Percentiles rank a stretch among this genome's conserved stretches.
Evolutionary conservation across 1,140 invertebrate species (phyloP).

Genomic region (Eurosta solidaginis): DNA sequence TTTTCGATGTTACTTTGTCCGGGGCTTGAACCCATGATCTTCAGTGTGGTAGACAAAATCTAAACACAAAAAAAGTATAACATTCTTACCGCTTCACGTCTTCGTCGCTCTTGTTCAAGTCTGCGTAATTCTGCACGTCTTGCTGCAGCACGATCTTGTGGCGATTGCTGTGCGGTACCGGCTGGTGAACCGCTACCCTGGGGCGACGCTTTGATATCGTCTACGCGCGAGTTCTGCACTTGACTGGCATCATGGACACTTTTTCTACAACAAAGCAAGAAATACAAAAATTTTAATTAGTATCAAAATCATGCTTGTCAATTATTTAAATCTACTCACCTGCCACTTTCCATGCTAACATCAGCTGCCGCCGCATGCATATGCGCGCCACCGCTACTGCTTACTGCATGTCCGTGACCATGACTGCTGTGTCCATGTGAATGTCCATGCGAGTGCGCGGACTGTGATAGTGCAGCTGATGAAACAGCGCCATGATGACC

Average conservation of each 20-base stretch:
- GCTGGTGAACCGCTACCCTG: constrained; percentile 61
- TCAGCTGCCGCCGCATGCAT: constrained; percentile 45
- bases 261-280: constrained; percentile 60
- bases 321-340: constrained; percentile 38
- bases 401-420: neutral
- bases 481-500: neutral
- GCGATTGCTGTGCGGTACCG: constrained; percentile 63
- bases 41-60: no score
- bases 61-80: no score
- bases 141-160: constrained; percentile 70
- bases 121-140: constrained; percentile 79
- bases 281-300: constrained; percentile 1
- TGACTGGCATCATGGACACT: constrained; percentile 53
- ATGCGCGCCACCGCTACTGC: constrained; percentile 32
- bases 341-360: constrained; percentile 52
- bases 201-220: constrained; percentile 65
- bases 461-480: neutral
- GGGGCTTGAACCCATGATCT: no score
- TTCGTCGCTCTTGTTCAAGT: constrained; percentile 85
- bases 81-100: constrained; percentile 84
- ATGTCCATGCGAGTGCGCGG: constrained; percentile 40
- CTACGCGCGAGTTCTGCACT: constrained; percentile 59
- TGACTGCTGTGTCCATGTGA: neutral
- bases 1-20: no score
- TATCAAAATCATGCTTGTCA: neutral